Evolutionary conservation across 2,797 vertebrate species (phyloP), one percentile per base, ranked within the genome.

Genomic region (Brotula barbata): DNA sequence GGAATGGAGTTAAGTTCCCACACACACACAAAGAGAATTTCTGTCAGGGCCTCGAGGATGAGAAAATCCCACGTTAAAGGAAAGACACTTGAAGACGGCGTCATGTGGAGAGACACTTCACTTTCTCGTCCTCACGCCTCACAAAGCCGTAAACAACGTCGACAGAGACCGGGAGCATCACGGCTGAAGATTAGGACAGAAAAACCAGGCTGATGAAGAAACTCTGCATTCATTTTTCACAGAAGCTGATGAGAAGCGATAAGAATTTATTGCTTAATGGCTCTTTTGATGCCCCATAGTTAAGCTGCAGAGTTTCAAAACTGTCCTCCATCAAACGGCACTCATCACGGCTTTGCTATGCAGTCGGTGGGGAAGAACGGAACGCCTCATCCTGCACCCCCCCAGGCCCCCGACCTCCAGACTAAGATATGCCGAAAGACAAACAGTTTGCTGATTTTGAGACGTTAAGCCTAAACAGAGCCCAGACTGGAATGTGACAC

Each of bases 281-380:
- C 49, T 53, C 51, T 49, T 54, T 47, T 51, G 28, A 23, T 25
- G 31, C 13, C 31, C 28, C n/a, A 5, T 9, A 6, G 64, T 78
- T 73, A 61, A 71, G 47, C 22, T 63, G 59, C 69, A 60, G 79
- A 69, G 75, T 74, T 74, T 64, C 70, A 68, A 61, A 77, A 77
- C 82, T 82, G 81, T 78, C 78, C 65, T 68, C 68, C 72, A 65
- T 64, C 22, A 50, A 67, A 75, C 71, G 51, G 56, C 58, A 66
- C 77, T 75, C 52, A 68, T 77, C 58, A 36, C 50, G 57, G 28
- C 61, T 58, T 64, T 49, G 50, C n/a, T n/a, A 65, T 36, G 47
- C 41, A 53, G 36, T 14, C 25, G 52, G 39, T 50, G 63, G 64
- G 48, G 77, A 58, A 73, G 47, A 64, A n/a, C n/a, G n/a, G n/a